These are phyloP conservation scores for Psittacara wagleri DNA, from an alignment of 2,113 vertebrate genomes.

Conservation along the genomic window DNA sequence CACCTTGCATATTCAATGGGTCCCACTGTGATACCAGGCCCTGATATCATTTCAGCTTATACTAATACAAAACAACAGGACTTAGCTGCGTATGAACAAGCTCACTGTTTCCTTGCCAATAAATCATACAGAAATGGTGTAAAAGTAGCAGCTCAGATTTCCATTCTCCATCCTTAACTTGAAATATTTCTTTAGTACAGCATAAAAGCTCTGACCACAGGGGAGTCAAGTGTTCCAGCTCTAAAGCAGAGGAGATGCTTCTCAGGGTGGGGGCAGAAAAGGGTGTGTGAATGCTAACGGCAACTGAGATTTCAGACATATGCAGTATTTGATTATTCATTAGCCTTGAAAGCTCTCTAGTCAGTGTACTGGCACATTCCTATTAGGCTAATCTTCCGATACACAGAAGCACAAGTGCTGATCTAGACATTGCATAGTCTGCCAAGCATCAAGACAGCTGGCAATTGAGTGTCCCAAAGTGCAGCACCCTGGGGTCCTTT, in stretches of 20 bases:
- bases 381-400: not conserved
- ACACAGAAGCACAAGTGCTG: not conserved
- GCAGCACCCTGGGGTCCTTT: not conserved
- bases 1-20: not conserved
- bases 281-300: rapidly evolving
- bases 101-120: not conserved
- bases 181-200: not conserved
- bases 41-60: not conserved
- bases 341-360: not conserved
- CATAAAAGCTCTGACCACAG: not conserved
- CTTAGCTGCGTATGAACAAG: not conserved
- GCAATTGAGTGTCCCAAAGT: not conserved
- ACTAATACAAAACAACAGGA: not conserved
- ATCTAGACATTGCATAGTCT: not conserved
- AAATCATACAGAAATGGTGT: not conserved
- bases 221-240: rapidly evolving
- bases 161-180: not conserved
- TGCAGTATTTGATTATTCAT: not conserved
- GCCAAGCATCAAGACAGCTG: not conserved
- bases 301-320: not conserved
- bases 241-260: not conserved
- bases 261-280: not conserved
- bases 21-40: not conserved
- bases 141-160: not conserved
- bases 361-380: not conserved